These are phyloP conservation scores for Elgonia sp. DNA, from an alignment of 2,888 invertebrate species.

Conservation along the genomic window DNA sequence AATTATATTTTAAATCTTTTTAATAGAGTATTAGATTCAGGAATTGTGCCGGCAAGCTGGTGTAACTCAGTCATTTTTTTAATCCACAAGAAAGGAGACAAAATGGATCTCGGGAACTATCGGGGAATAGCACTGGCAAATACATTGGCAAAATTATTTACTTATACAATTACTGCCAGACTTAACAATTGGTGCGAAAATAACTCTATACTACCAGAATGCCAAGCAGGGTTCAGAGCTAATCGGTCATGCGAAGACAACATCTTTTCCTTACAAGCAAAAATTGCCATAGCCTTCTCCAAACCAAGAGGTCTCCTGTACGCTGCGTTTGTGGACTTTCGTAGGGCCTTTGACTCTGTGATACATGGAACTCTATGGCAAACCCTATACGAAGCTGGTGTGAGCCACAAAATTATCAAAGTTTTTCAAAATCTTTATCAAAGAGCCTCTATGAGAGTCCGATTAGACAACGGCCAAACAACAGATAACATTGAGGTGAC, in stretches of 20 bases:
- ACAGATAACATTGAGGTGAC: neutral
- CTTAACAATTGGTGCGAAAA: conserved; percentile 70
- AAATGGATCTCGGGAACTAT: conserved; percentile 77
- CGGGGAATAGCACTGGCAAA: conserved; percentile 80
- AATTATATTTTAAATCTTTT: conserved; percentile 35
- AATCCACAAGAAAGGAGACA: conserved; percentile 79
- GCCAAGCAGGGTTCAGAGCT: conserved; percentile 77
- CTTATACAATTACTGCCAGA: conserved; percentile 66
- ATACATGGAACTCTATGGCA: conserved; percentile 72
- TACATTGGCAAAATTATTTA: conserved; percentile 78
- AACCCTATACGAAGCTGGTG: conserved; percentile 52
- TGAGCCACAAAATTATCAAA: conserved; percentile 68
- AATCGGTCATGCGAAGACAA: conserved; percentile 50
- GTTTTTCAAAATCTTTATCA: conserved; percentile 65
- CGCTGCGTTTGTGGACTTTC: conserved; percentile 77
- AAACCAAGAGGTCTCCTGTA: conserved; percentile 70
- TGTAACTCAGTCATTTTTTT: conserved; percentile 75
- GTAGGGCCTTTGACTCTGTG: conserved; percentile 75
- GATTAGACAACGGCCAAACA: neutral
- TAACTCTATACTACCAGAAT: conserved; percentile 75
- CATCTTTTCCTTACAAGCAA: conserved; percentile 75
- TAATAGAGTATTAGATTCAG: conserved; percentile 51
- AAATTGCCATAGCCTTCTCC: conserved; percentile 58
- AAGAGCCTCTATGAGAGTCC: neutral
- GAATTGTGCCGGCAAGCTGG: conserved; percentile 65